A percentile compares a stretch with the other conserved stretches of the same genome.
phyloP scores from a whole-genome alignment of 2,113 vertebrate genomes.

The Periophthalmus modestus region DNA sequence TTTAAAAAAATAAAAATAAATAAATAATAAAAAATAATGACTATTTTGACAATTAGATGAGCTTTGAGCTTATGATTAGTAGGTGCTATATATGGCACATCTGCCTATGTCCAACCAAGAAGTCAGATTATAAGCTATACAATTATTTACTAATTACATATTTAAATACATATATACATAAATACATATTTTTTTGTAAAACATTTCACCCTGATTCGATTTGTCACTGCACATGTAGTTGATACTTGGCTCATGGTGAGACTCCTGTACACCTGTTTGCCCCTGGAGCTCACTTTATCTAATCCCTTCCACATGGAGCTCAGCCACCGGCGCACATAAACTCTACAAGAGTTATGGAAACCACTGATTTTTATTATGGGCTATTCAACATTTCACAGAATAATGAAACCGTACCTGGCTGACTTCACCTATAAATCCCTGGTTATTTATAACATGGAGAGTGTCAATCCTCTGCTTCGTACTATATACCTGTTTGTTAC shows the following conservation, averaged over 20 bases:
- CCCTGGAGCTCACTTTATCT: conserved; percentile 5
- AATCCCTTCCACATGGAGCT: conserved; percentile 7
- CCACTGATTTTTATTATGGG: conserved; percentile 13
- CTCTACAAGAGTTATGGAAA: conserved; percentile 10
- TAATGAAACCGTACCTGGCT: conserved; percentile 14
- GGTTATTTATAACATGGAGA: conserved; percentile 35
- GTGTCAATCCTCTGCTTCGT: conserved; percentile 15
- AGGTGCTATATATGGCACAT: too few species aligned
- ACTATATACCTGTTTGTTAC: conserved; percentile 28
- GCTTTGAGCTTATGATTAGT: too few species aligned
- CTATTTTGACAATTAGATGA: too few species aligned
- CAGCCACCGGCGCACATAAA: conserved; percentile 10
- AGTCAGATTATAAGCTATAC: not conserved
- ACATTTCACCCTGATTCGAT: conserved; percentile 22
- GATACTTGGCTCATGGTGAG: conserved; percentile 6
- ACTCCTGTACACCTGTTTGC: not conserved
- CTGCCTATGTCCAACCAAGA: too few species aligned
- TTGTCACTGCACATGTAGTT: conserved; percentile 28
- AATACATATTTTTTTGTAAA: not conserved
- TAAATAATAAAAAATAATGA: too few species aligned
- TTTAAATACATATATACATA: too few species aligned
- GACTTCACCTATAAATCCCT: conserved; percentile 36
- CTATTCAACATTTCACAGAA: not conserved
- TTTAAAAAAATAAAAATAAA: too few species aligned
- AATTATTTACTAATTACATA: too few species aligned